These are phyloP conservation scores for Agrenia bidenticulata DNA, from an alignment of 2,888 invertebrate genomes.

Conservation along the genomic window DNA sequence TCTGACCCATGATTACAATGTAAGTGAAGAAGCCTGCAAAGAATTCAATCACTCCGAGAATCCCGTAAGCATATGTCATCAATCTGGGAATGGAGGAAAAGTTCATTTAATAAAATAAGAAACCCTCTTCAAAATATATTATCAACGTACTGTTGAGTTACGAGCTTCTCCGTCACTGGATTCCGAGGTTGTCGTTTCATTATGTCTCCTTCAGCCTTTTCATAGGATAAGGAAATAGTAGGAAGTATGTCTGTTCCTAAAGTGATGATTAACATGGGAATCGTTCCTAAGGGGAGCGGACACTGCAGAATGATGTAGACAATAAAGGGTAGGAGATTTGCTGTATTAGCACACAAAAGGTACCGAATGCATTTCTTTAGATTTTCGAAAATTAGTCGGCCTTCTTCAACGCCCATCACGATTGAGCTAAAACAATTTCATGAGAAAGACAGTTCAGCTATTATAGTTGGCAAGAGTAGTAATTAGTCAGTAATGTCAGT, in stretches of 20 bases:
- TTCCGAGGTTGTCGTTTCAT: constrained; percentile 91
- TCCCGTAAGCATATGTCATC: constrained; percentile 78
- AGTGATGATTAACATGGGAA: constrained; percentile 61
- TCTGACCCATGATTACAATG: constrained; percentile 80
- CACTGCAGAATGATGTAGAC: constrained; percentile 58
- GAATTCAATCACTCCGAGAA: constrained; percentile 83
- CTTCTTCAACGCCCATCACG: constrained; percentile 61
- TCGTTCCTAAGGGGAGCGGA: constrained; percentile 60
- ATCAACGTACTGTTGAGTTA: too few species aligned
- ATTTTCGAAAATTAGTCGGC: constrained; percentile 54
- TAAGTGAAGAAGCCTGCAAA: constrained; percentile 83
- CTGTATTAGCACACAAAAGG: constrained; percentile 61
- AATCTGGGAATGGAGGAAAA: constrained; percentile 62
- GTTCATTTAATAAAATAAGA: too few species aligned
- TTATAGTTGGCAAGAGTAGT: too few species aligned
- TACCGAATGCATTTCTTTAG: constrained; percentile 62
- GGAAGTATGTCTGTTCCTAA: constrained; percentile 64
- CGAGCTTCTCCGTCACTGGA: too few species aligned
- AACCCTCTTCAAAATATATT: too few species aligned
- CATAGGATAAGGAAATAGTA: constrained; percentile 90
- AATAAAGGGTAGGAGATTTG: constrained; percentile 60
- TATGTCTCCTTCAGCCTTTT: constrained; percentile 86
- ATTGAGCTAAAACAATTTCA: constrained; percentile 61
- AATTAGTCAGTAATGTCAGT: too few species aligned
- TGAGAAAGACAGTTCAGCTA: too few species aligned